Base-by-base conservation (phyloP, 37 sponge, comb jelly and placozoan species). In the Hormiphora californensis region DNA sequence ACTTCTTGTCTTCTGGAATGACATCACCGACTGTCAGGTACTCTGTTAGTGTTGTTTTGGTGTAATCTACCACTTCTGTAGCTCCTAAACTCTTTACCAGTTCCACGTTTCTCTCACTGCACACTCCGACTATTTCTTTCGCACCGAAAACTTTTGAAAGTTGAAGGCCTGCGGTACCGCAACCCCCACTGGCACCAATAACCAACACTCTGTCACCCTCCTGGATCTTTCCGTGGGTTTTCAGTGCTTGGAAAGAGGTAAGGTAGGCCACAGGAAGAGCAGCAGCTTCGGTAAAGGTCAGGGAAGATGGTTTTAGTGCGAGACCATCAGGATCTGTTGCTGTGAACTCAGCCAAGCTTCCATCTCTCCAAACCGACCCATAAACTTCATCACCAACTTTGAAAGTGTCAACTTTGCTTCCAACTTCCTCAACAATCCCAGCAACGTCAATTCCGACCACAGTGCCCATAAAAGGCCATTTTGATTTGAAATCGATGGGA, bases 171-270 rank as follows among this genome's bases (percentile, higher is more conserved):
- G 81, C 43, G 21, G 81, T 73, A 17, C 81, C 81, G 23, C 81
- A 73, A 3, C 81, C 81, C 27, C 81, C 81, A 73, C 81, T 73
- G 23, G 81, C 81, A 21, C 81, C 81, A 41, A 73, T 73, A 2
- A 73, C 35, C 37, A 65, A 31, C 2, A 65, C 37, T 43, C 81
- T 43, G 19, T 33, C 81, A 73, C 38, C 81, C 22, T 41, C 12
- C 21, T 30, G 1, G 1, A 73, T 1, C 23, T 73, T 73, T 21
- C 81, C 81, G 43, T 73, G 25, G 35, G 40, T 46, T 21, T 46
- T 39, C 1, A 73, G 3, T 73, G 36, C 41, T 73, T 73, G 81
- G 1, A 73, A 36, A 11, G 81, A 41, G 21, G 81, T 73, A 43
- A 40, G 17, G 44, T 73, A 73, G 12, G 81, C 25, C 12, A 40